Evolutionary conservation across 2,797 vertebrate species (phyloP).

Genomic region (Oceanodroma leucorhoa): DNA sequence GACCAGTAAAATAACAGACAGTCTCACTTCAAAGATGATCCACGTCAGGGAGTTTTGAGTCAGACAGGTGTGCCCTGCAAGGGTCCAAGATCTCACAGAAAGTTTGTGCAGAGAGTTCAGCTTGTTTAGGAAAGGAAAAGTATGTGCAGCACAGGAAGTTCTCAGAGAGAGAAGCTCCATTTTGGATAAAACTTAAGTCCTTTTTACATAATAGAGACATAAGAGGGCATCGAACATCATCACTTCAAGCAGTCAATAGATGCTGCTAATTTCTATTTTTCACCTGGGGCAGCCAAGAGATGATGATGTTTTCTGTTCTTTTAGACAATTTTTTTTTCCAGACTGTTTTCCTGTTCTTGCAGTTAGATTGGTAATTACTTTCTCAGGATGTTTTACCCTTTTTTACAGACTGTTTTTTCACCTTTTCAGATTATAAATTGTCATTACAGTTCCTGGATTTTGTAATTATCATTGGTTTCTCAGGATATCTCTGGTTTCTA

Average conservation of each 20-base stretch:
- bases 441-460: background rate
- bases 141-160: background rate
- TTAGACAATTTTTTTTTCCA: background rate
- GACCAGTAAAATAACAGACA: background rate
- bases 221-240: background rate
- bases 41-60: background rate
- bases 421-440: background rate
- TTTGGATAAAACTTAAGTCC: background rate
- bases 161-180: background rate
- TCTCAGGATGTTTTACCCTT: background rate
- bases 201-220: background rate
- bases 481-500: background rate
- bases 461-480: fast-evolving
- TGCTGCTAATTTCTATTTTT: background rate
- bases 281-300: background rate
- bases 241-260: background rate
- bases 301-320: background rate
- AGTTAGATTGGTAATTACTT: background rate
- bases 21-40: background rate
- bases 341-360: background rate
- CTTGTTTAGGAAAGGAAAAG: background rate
- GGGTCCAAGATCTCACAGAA: background rate
- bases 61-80: background rate
- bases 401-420: background rate
- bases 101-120: fast-evolving